Evolutionary conservation across 2,888 invertebrate species (phyloP), one percentile per base, ranked within the genome.

Genomic region (Trichogramma evanescens): DNA sequence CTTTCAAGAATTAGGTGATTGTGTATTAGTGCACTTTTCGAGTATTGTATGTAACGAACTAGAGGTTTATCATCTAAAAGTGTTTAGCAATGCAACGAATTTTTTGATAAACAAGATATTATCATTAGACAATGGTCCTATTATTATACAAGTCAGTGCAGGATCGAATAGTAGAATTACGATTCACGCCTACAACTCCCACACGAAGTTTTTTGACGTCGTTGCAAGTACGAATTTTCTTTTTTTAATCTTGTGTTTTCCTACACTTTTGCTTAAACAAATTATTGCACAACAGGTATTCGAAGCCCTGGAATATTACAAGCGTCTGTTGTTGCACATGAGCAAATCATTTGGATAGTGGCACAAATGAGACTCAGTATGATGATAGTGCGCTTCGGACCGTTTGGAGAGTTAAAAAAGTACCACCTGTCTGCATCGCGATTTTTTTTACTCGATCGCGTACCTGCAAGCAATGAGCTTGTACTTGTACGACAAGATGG

Each of bases 401-500:
- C 61, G 1, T 68, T 67, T 70, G 49, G 44, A 5, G 51, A 59
- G 4, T 10, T 59, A 7, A 50, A 45, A 2, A 63, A 63, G 43
- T 61, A 61, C 26, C 54, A 61, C n/a, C 26, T 63, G 43, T 46
- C 61, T 26, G 48, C 46, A 6, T 50, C 59, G 9, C 43, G 26
- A 1, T 7, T 58, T 1, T 50, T 63, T 13, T 44, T 10, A 3
- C 8, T 56, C 9, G 51, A 56, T 6, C 40, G 4, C 1, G 51
- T 58, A 4, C 50, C 43, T 4, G 13, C 42, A 5, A 59, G 59
- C n/a, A 51, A 57, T 7, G 72, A 75, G 55, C 61, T 72, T 2
- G 44, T 75, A 6, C 57, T 75, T 10, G 51, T 71, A 4, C 62
- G 70, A 39, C 68, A 67, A 5, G 69, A 74, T 50, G 74, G 74